A percentile compares a stretch with the other conserved stretches of the same genome.
These are phyloP conservation scores for Orientallactaga bullata DNA, from an alignment of 2,113 vertebrate species.

Conservation along the genomic window DNA sequence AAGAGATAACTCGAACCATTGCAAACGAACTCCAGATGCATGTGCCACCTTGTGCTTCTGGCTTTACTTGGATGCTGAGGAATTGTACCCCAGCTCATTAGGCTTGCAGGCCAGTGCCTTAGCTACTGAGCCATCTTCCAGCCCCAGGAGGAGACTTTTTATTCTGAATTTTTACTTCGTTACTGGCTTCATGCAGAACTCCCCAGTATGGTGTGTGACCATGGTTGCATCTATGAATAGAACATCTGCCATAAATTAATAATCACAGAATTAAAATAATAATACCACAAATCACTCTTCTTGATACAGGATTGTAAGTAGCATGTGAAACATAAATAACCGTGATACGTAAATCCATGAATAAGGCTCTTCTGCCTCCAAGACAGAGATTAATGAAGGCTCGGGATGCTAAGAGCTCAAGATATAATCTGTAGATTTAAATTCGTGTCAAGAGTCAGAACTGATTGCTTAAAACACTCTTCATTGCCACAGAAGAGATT, in stretches of 20 bases:
- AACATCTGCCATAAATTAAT: constrained; percentile 51
- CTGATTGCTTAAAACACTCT: constrained; percentile 72
- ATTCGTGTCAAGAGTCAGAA: constrained; percentile 71
- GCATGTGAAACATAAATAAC: constrained; percentile 72
- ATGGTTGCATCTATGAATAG: neutral
- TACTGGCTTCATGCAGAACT: constrained; percentile 21
- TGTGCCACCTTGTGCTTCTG: no score
- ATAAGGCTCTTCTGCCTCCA: constrained; percentile 52
- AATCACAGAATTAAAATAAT: constrained; percentile 62
- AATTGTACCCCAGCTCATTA: no score
- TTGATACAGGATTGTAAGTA: constrained; percentile 56
- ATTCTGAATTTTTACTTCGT: neutral
- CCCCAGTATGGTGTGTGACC: neutral
- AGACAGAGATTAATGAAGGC: constrained; percentile 77
- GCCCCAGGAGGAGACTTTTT: neutral
- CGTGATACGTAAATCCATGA: constrained; percentile 67
- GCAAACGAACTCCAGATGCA: no score
- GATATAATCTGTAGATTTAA: constrained; percentile 79
- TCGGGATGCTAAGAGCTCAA: constrained; percentile 72
- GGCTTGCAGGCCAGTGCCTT: no score
- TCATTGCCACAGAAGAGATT: constrained; percentile 62
- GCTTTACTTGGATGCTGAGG: no score
- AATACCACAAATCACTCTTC: constrained; percentile 56
- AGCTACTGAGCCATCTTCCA: no score
- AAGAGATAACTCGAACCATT: no score